Percentiles rank a stretch among this genome's conserved stretches.
Conservation (phyloP, 2,888 invertebrate genomes). For the Plemyria rubiginata region DNA sequence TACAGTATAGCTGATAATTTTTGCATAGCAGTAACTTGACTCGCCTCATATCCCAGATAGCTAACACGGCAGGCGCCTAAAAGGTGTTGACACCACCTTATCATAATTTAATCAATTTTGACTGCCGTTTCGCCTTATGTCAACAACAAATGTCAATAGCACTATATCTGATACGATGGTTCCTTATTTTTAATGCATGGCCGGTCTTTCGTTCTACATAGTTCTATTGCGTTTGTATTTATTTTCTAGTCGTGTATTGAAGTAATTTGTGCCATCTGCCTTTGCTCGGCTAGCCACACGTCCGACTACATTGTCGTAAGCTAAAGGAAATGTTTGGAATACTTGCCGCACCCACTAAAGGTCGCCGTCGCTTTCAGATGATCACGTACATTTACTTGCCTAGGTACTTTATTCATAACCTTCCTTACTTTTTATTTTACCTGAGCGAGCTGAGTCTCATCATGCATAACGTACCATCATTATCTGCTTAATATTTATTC, state of each 20-base stretch:
- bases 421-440: slow-evolving; percentile 20
- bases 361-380: slow-evolving; percentile 32
- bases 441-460: slow-evolving; percentile 20
- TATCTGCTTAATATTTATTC: slow-evolving; percentile 34
- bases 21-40: slow-evolving; percentile 63
- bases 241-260: slow-evolving; percentile 75
- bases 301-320: slow-evolving; percentile 64
- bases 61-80: slow-evolving; percentile 67
- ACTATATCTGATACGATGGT: slow-evolving; percentile 77
- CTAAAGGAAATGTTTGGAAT: slow-evolving; percentile 75
- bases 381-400: slow-evolving; percentile 18
- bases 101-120: slow-evolving; percentile 77
- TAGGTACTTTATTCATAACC: background rate
- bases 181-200: slow-evolving; percentile 63
- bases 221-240: slow-evolving; percentile 50
- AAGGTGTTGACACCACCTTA: slow-evolving; percentile 74
- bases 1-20: slow-evolving; percentile 56
- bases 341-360: slow-evolving; percentile 61
- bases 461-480: slow-evolving; percentile 26
- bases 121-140: slow-evolving; percentile 83
- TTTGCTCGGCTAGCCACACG: slow-evolving; percentile 35
- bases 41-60: slow-evolving; percentile 68
- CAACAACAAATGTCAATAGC: slow-evolving; percentile 80
- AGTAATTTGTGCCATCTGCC: slow-evolving; percentile 79
- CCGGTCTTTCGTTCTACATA: slow-evolving; percentile 8